Evolutionary conservation across 92 coral and sea anemone species (phyloP), one percentile per base, ranked within the genome.

Genomic region (Parazoanthus darwini): DNA sequence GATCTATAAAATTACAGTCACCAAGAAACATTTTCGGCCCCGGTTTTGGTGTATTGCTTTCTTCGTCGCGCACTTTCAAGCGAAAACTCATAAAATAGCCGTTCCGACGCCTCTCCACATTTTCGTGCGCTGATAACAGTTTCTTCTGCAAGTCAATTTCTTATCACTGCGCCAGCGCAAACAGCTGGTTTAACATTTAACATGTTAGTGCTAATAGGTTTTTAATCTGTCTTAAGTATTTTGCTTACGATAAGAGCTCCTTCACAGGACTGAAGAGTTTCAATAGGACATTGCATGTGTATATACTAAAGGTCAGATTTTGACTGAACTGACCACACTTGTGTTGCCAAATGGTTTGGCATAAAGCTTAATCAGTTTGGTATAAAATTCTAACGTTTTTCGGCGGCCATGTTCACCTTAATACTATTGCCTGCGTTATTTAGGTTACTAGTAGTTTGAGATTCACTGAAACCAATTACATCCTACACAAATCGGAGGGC

Each of bases 181-280:
- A 33, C 87, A 84, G 87, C 87, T 84, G 87, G 66, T 46, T 42
- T 84, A 84, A 84, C 87, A 84, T 29, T 29, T 48, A 84, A 84
- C 78, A 72, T 46, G 26, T 56, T 6, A 71, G 44, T 15, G 42
- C 63, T 72, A 72, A 84, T 48, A 84, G 56, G 79, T 14, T 84
- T 70, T 84, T 71, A 84, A 84, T 84, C 79, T 71, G 67, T 71
- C 87, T 15, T 46, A 71, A 84, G 67, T 84, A 73, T 71, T 48
- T 71, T 71, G 87, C 44, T 51, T 68, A 20, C 71, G 68, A 72
- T 46, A 72, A 72, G 42, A 84, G 77, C 79, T 44, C 79, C 87
- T 84, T 83, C 87, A 83, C 59, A 68, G 43, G 42, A 10, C 42
- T 68, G 74, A 68, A 83, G 78, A 71, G 87, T 72, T 76, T 36